Evolutionary conservation across 2,888 invertebrate species (phyloP), one percentile per base, ranked within the genome.

Genomic region (Serrognathus titanus): DNA sequence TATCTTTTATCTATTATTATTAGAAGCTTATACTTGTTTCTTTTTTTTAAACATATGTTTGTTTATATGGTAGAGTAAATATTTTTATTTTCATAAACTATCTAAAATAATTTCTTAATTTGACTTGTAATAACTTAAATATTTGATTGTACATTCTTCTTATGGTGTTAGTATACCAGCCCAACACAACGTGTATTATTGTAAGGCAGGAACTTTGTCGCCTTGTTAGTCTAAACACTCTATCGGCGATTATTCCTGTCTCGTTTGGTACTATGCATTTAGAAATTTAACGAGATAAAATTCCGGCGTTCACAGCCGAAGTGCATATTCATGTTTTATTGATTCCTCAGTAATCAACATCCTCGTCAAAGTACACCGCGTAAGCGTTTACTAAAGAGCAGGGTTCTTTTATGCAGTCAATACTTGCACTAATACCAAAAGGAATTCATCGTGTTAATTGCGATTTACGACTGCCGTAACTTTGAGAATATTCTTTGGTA

Each of bases 281-380:
- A 43, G 49, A 37, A 54, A 55, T 31, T 31, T 62, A 53, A 59
- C 55, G 52, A 57, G 59, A 59, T 59, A 59, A 58, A 60, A 62
- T 60, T 59, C 51, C 51, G 51, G 51, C 57, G 51, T 40, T 55
- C 58, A 59, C 57, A 63, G 52, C 60, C 58, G 63, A 65, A 68
- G 66, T 68, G 66, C 66, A 64, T 64, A 64, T 63, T 65, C 67
- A 60, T 65, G 64, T 67, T 61, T 59, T 63, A 63, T 63, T 59
- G 63, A 61, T 66, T 64, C 61, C 62, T 61, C 59, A 55, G 59
- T 57, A 63, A 64, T 63, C 61, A 64, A 55, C 59, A 61, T 57
- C 61, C 61, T 59, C 50, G 56, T 56, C 53, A 52, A 55, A 53
- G 48, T 58, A 51, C 41, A 12, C 50, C 48, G 50, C 13, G 50